These are phyloP conservation scores for Myzus persicae DNA, from an alignment of 1,140 invertebrate species.

Conservation along the genomic window DNA sequence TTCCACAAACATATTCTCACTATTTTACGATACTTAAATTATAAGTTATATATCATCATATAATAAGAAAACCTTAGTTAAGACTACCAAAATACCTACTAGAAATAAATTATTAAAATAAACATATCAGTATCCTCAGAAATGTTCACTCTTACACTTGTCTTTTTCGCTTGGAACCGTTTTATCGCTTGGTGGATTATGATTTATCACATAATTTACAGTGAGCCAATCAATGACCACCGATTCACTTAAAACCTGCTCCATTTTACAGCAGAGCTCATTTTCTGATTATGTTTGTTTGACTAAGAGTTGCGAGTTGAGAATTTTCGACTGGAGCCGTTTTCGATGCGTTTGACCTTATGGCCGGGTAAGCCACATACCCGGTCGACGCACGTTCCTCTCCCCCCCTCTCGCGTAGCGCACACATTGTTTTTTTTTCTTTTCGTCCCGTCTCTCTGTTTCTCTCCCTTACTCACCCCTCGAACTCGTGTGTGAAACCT, in stretches of 20 bases:
- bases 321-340: neutral
- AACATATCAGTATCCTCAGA: neutral
- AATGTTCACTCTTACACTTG: neutral
- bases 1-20: too few species aligned
- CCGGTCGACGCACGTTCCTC: neutral
- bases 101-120: neutral
- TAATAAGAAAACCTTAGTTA: neutral
- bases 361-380: neutral
- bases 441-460: neutral
- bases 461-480: neutral
- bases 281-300: neutral
- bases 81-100: neutral
- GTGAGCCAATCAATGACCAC: neutral
- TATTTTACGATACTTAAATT: too few species aligned
- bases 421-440: neutral
- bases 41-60: neutral
- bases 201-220: neutral
- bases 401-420: neutral
- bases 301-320: neutral
- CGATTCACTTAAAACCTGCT: neutral
- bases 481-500: neutral
- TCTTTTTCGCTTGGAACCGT: neutral
- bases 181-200: neutral
- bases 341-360: neutral
- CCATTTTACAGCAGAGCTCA: neutral